Base-by-base conservation (phyloP, 2,113 vertebrate species). In the Lamprologus tigripictilis region DNA sequence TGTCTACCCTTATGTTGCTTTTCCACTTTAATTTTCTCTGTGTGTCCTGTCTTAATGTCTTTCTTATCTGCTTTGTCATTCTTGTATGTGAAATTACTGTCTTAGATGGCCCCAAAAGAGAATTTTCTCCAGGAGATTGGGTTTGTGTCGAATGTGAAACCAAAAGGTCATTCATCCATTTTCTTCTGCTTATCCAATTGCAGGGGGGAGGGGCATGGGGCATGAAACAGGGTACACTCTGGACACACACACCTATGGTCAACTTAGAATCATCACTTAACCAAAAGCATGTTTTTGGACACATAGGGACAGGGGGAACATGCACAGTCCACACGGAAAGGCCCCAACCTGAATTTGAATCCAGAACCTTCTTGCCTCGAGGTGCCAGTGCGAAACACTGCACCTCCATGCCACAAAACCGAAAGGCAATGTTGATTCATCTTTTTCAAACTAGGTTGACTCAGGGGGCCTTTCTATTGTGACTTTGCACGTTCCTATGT, bases 11-110 rank as follows among this genome's bases (percentile, higher is more conserved):
- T 33, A 54, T 31, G 19, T 76, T 49, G 66, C 83, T 11, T 81
- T 54, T 33, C 11, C 84, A 88, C 92, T 92, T 58, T 87, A 83
- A 92, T 91, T 93, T 86, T 51, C 90, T 82, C 21, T 45, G 12
- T 54, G 19, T 49, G 76, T 79, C 35, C 68, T 23, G 40, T 63
- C 42, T 79, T 57, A 35, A 55, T 63, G 61, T 71, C 45, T 45
- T 31, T 80, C 28, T 58, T 13, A 4, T 73, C 86, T 33, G 0
- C 49, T 86, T 55, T 66, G 42, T 76, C 21, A 47, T 12, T 47
- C 71, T 28, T 49, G 5, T 31, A 7, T 45, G 40, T 45, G 21
- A 45, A 47, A 28, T 28, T 47, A 28, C 6, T 76, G 71, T 76
- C 71, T 47, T 17, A 47, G 21, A 47, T 76, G 23, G 40, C 3